Percentiles rank a stretch among this genome's conserved stretches.
phyloP scores from a whole-genome alignment of 2,888 invertebrate species.

The Idaea biselata region DNA sequence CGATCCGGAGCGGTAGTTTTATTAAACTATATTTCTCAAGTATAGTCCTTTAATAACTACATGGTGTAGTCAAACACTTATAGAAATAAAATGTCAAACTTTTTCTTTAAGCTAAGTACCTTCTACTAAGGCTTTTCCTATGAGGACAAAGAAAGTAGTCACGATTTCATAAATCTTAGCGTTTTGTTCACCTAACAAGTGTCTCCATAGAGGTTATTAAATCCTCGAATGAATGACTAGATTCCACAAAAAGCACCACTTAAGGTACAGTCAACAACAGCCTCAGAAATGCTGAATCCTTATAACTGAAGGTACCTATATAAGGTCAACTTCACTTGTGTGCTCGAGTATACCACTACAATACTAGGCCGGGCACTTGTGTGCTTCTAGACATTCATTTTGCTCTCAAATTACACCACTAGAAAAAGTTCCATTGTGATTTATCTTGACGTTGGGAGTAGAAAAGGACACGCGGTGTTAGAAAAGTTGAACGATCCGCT shows the following conservation, averaged over 20 bases:
- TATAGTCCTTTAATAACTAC: too few species aligned
- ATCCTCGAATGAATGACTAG: constrained; percentile 38
- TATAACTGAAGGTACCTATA: constrained; percentile 1
- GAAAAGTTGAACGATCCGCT: too few species aligned
- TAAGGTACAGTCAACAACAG: constrained; percentile 7
- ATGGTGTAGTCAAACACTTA: too few species aligned
- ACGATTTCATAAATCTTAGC: constrained; percentile 5
- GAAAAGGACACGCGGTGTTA: too few species aligned
- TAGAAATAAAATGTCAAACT: too few species aligned
- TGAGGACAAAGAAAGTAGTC: too few species aligned
- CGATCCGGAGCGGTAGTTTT: too few species aligned
- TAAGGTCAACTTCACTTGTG: constrained; percentile 12
- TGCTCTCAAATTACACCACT: constrained; percentile 34
- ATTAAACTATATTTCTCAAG: too few species aligned
- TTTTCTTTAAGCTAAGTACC: too few species aligned
- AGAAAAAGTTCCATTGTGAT: constrained; percentile 9
- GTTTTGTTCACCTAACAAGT: constrained; percentile 41
- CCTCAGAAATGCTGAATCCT: constrained; percentile 5
- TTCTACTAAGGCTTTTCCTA: too few species aligned
- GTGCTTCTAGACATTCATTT: constrained; percentile 31
- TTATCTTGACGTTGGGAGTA: background rate
- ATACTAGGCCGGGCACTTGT: constrained; percentile 34
- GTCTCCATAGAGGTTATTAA: constrained; percentile 50
- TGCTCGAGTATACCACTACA: constrained; percentile 21
- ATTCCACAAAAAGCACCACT: constrained; percentile 31